Percentiles rank a stretch among this genome's conserved stretches.
These are phyloP conservation scores for Thelaira solivaga DNA, from an alignment of 2,888 invertebrate genomes.

Conservation along the genomic window DNA sequence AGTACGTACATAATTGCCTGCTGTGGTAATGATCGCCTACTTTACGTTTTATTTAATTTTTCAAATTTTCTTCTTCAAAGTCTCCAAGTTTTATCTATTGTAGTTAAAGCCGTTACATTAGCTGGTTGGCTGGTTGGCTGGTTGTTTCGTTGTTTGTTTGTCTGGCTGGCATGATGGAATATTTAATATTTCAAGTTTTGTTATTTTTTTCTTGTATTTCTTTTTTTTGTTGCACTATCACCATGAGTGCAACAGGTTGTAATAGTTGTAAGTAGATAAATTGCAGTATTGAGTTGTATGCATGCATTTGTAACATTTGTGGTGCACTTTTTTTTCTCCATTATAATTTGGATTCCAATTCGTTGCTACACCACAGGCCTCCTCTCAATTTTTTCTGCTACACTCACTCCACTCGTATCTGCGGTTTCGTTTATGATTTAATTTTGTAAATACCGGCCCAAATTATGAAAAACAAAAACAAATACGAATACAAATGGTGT, in stretches of 20 bases:
- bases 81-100: slow-evolving; percentile 9
- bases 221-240: slow-evolving; percentile 25
- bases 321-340: slow-evolving; percentile 15
- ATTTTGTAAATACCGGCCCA: slow-evolving; percentile 39
- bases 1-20: slow-evolving; percentile 26
- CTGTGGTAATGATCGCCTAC: slow-evolving; percentile 48
- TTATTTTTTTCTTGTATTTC: too few species aligned
- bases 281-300: neutral
- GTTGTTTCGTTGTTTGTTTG: too few species aligned
- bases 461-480: slow-evolving; percentile 20
- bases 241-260: slow-evolving; percentile 39
- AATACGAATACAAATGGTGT: neutral
- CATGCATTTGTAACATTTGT: slow-evolving; percentile 32
- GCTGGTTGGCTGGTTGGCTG: slow-evolving; percentile 3
- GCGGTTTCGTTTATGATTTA: slow-evolving; percentile 30
- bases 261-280: slow-evolving; percentile 3
- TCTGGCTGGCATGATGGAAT: slow-evolving; percentile 33
- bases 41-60: neutral
- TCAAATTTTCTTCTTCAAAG: slow-evolving; percentile 28
- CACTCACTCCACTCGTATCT: neutral
- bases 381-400: slow-evolving; percentile 5
- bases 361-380: slow-evolving; percentile 51
- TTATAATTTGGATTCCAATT: slow-evolving; percentile 56
- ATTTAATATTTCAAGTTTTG: slow-evolving; percentile 45
- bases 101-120: slow-evolving; percentile 12